Conservation (phyloP, 2,797 vertebrate species). For the Lepilemur ruficaudatus region DNA sequence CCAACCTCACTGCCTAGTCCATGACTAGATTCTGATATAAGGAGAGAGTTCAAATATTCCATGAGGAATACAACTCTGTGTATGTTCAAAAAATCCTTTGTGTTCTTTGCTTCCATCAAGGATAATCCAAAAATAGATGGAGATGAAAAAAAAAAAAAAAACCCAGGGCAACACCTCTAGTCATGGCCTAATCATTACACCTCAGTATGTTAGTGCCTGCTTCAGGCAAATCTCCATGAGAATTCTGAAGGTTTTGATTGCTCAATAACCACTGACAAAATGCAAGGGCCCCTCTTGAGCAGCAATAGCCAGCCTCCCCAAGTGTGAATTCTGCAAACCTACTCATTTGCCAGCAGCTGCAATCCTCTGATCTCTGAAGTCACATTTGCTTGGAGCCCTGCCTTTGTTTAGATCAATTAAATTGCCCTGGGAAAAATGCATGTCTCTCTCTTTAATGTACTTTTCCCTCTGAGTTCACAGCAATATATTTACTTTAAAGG, state of each 20-base stretch:
- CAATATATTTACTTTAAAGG: background rate
- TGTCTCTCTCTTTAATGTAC: background rate
- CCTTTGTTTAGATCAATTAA: constrained; percentile 40
- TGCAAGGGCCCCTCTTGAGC: background rate
- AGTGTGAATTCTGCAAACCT: background rate
- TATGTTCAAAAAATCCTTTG: background rate
- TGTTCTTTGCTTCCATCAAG: background rate
- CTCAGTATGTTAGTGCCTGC: background rate
- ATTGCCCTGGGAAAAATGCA: background rate
- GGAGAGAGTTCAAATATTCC: background rate
- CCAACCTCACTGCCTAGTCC: background rate
- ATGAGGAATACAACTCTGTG: background rate
- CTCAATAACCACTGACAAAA: background rate
- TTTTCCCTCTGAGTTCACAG: background rate
- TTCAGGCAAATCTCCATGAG: background rate
- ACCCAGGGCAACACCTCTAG: background rate
- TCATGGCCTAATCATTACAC: background rate
- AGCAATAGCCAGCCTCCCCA: background rate
- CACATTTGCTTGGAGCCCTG: background rate
- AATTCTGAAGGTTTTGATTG: background rate
- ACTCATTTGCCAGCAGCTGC: constrained; percentile 21
- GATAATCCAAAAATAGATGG: background rate
- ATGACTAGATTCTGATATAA: background rate
- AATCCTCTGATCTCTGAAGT: constrained; percentile 36
- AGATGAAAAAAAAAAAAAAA: background rate